Evolutionary conservation across 2,888 invertebrate genomes (phyloP).

Genomic region (Gastracanthus pulcherrimus): DNA sequence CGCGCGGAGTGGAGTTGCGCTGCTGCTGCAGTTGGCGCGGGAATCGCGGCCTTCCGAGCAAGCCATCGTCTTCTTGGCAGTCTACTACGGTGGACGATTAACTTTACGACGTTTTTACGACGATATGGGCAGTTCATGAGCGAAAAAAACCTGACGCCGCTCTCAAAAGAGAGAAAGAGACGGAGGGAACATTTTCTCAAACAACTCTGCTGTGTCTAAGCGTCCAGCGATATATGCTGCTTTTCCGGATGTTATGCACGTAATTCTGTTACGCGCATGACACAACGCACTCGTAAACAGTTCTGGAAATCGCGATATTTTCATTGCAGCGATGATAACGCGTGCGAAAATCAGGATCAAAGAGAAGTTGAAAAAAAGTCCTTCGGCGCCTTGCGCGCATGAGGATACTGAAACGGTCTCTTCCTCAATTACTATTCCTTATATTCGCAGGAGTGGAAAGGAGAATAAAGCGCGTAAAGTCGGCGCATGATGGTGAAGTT

Average conservation of each 20-base stretch:
- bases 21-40: conserved; percentile 1
- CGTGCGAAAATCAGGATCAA: not conserved
- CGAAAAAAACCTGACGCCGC: not conserved
- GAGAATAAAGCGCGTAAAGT: not conserved
- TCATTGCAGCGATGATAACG: not conserved
- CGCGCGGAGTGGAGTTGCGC: not conserved
- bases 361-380: no score
- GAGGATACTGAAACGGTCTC: not conserved
- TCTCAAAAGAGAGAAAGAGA: not conserved
- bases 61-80: not conserved
- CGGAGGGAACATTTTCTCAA: not conserved
- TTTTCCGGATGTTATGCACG: not conserved
- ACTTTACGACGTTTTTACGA: conserved; percentile 64
- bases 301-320: not conserved
- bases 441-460: no score
- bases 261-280: no score
- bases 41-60: not conserved
- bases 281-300: not conserved
- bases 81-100: conserved; percentile 56
- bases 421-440: conserved; percentile 9
- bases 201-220: not conserved
- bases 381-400: not conserved
- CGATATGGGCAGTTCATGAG: conserved; percentile 11
- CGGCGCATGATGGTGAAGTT: not conserved
- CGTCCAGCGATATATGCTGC: not conserved